Evolutionary conservation across 2,797 vertebrate species (phyloP), one percentile per base, ranked within the genome.

Genomic region (Petrocephalus sullivani): DNA sequence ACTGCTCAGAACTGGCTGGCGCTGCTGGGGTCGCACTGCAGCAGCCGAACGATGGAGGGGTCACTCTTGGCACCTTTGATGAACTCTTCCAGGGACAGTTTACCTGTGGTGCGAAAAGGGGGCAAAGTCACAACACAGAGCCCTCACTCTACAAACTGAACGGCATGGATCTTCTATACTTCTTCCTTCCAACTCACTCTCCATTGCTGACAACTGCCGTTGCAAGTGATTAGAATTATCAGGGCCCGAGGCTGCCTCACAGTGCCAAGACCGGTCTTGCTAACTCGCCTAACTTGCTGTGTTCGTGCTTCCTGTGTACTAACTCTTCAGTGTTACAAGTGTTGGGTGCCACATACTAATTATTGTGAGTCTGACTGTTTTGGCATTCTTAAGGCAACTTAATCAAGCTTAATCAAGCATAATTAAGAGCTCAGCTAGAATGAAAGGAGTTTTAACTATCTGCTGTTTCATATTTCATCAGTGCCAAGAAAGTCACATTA

Each of bases 1-100:
- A 6, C 37, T 19, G 2, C 81, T 53, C 81, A 82, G 95, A 97
- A 97, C 89, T 97, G 96, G 28, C 96, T 96, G 0, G 96, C 96
- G 1, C 96, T 97, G 88, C 96, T 97, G 87, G 96, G 96, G 93
- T 97, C 96, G 0, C 96, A 97, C 93, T 97, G 96, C 92, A 97
- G 93, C 94, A 97, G 93, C 88, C 96, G 96, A 88, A 97, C 96
- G 0, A 97, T 97, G 91, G 96, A 97, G n/a, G 96, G 96, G 87
- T 97, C 96, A 0, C 96, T 97, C 95, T 96, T 97, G 95, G 96
- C 96, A 95, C 96, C 96, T 96, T 96, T 97, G 91, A 97, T 97
- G 92, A 97, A 97, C 91, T 97, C 96, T 92, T 97, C 96, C 90
- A 97, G 94, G 0, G 96, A 97, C 87, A 97, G 93, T 86, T 97